Percentiles rank a stretch among this genome's conserved stretches.
These are phyloP conservation scores for Hydropotes inermis DNA, from an alignment of 2,113 vertebrate species.

Conservation along the genomic window DNA sequence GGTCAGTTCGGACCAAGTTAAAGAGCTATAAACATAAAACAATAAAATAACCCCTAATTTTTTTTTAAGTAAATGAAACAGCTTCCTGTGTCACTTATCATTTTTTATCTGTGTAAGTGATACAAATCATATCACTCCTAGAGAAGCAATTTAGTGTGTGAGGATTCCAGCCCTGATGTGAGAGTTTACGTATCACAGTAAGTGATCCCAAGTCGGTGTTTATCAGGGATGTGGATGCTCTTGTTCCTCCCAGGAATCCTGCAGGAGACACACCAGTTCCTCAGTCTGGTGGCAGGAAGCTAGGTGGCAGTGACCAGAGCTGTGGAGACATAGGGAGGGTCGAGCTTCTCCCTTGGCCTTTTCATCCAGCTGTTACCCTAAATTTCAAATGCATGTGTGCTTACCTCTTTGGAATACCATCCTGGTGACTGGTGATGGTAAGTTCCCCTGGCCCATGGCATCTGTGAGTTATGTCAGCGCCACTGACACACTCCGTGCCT, in stretches of 20 bases:
- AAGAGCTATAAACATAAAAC: background rate
- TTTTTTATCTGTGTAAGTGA: background rate
- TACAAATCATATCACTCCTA: background rate
- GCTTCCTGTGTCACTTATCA: background rate
- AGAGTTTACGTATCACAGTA: background rate
- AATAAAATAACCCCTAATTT: background rate
- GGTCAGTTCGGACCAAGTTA: background rate
- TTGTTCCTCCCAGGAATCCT: background rate
- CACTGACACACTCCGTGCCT: rapidly evolving
- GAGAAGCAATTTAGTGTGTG: background rate
- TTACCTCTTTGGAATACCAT: background rate
- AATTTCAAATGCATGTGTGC: background rate
- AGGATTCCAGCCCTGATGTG: background rate
- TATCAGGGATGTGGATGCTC: background rate
- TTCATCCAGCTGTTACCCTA: background rate
- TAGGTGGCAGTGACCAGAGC: background rate
- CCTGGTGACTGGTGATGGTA: rapidly evolving
- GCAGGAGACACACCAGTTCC: background rate
- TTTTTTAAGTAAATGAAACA: background rate
- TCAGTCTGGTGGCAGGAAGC: background rate
- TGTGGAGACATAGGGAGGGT: background rate
- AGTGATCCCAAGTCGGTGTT: background rate
- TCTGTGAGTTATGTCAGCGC: rapidly evolving
- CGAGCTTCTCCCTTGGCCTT: background rate
- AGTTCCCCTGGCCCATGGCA: background rate